Evolutionary conservation across 2,797 vertebrate species (phyloP).

Genomic region (Anas flavirostris): DNA sequence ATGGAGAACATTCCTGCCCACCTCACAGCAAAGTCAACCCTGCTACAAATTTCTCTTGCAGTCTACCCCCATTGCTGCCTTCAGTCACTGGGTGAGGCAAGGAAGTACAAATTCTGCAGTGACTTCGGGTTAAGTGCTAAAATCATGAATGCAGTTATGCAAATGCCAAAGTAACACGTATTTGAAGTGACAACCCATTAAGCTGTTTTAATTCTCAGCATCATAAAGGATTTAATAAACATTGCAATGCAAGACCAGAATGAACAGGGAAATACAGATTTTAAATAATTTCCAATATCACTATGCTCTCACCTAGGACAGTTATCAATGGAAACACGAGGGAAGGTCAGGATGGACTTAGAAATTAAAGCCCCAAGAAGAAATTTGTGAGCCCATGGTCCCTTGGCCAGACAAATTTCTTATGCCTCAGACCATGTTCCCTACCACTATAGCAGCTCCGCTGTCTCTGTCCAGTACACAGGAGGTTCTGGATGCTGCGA

Average conservation of each 20-base stretch:
- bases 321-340: not conserved
- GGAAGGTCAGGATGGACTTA: not conserved
- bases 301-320: not conserved
- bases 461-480: not conserved
- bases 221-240: not conserved
- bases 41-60: not conserved
- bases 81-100: not conserved
- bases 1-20: not conserved
- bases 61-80: not conserved
- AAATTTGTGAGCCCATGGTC: not conserved
- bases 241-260: not conserved
- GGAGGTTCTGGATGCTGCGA: not conserved
- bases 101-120: not conserved
- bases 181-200: slow-evolving; percentile 17
- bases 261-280: not conserved
- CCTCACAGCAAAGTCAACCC: not conserved
- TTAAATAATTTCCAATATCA: not conserved
- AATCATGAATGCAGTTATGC: not conserved
- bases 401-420: not conserved
- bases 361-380: not conserved
- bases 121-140: not conserved
- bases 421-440: not conserved
- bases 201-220: not conserved
- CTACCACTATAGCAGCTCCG: not conserved
- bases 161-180: slow-evolving; percentile 9